Evolutionary conservation across 1,140 invertebrate genomes (phyloP).

Genomic region (Magallana gigas): DNA sequence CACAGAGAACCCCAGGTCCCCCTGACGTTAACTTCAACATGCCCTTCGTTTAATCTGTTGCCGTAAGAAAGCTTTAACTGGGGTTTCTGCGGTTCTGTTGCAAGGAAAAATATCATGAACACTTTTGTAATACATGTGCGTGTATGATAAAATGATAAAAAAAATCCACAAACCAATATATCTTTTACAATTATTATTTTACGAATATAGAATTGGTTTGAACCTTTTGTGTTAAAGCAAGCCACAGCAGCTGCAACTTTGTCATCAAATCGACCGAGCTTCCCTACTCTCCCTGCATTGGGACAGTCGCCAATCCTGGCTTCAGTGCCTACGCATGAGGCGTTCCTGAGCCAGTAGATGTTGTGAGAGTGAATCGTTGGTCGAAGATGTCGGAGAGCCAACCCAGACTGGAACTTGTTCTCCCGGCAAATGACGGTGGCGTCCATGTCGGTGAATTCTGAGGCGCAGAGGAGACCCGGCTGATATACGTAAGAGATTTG

Average conservation of each 20-base stretch:
- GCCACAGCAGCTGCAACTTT: slow-evolving; percentile 39
- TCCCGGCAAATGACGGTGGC: slow-evolving; percentile 72
- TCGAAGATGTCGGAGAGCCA: slow-evolving; percentile 19
- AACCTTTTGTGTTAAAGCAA: slow-evolving; percentile 8
- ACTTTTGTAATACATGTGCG: no score
- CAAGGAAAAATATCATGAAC: not conserved
- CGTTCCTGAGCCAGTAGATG: slow-evolving; percentile 38
- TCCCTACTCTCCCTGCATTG: slow-evolving; percentile 18
- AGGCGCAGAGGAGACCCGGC: slow-evolving; percentile 64
- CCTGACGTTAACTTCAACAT: slow-evolving; percentile 53
- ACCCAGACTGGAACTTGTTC: slow-evolving; percentile 52
- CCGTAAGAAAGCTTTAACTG: slow-evolving; percentile 39
- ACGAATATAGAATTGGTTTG: no score
- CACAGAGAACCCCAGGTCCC: slow-evolving; percentile 50
- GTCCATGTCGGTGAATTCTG: slow-evolving; percentile 70
- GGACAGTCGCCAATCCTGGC: slow-evolving; percentile 40
- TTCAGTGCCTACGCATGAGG: slow-evolving; percentile 43
- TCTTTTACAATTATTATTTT: no score
- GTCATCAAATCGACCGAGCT: slow-evolving; percentile 34
- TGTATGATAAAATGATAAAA: no score
- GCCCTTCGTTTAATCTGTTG: slow-evolving; percentile 44
- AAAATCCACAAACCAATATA: no score
- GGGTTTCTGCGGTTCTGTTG: slow-evolving; percentile 7
- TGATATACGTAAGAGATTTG: slow-evolving; percentile 8
- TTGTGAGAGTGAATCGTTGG: not conserved